Conservation (phyloP, 1,140 invertebrate species). For the Philotrypesis tridentata region DNA sequence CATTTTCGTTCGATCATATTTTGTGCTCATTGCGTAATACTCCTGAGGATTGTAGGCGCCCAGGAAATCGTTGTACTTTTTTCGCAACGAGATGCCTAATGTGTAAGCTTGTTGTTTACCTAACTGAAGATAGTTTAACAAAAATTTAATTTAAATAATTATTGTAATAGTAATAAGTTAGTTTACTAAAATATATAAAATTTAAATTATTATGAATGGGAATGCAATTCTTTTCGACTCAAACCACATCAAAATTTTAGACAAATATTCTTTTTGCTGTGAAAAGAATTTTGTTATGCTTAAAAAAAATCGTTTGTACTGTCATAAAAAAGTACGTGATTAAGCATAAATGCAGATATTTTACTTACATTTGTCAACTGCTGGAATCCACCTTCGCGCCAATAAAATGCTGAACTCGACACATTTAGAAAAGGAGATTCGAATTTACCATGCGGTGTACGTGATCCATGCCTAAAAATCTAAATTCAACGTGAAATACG, state of each 20-base stretch:
- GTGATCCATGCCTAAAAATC: constrained; percentile 17
- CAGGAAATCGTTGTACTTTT: neutral
- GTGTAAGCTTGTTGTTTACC: neutral
- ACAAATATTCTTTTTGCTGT: too few species aligned
- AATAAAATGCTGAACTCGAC: neutral
- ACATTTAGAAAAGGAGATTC: neutral
- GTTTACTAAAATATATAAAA: too few species aligned
- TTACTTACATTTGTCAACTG: constrained; percentile 26
- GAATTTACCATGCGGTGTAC: neutral
- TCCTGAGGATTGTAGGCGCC: too few species aligned
- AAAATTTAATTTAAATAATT: too few species aligned
- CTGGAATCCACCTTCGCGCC: neutral
- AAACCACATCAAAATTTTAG: too few species aligned
- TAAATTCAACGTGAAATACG: too few species aligned
- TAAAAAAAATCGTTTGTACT: too few species aligned
- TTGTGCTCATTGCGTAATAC: neutral
- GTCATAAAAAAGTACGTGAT: too few species aligned
- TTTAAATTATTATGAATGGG: too few species aligned
- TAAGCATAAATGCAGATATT: too few species aligned
- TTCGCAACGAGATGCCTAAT: neutral
- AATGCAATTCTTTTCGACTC: too few species aligned
- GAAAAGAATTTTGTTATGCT: too few species aligned
- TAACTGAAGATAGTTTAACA: neutral
- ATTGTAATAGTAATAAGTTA: neutral
- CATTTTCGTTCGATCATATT: neutral